Evolutionary conservation across 2,113 vertebrate genomes (phyloP), one percentile per base, ranked within the genome.

Genomic region (Pseudorhombus dupliciocellatus): DNA sequence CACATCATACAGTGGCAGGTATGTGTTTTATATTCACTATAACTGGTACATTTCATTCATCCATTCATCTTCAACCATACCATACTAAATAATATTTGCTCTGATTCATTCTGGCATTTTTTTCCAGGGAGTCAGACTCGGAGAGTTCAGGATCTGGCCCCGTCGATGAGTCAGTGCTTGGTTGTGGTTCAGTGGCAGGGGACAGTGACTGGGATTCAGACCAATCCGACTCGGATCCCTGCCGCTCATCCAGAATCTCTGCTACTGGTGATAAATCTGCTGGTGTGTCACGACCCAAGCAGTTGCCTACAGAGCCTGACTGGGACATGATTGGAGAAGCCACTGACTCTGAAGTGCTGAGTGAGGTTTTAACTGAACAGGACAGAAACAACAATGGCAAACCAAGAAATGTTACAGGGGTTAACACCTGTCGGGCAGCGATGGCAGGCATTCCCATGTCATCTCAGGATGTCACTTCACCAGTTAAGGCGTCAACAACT

Each of bases 181-280:
- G 92, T 65, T 77, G 85, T 70, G 76, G 69, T 24, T 93, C 92
- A 0, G 83, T 92, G 18, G 89, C 88, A 2, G 93, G 92, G 18
- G 93, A 94, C 82, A 94, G 93, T 2, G 93, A 94, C 80, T 94
- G 93, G 93, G 93, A 94, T 69, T 94, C 93, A 0, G 93, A 94
- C 69, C 73, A 87, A 34, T 91, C 92, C 0, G 92, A 93, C 66
- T 92, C 90, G 0, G 92, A 92, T 67, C 87, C 84, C 1, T 89
- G 81, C 67, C 87, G 84, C 51, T 75, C 84, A 14, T 80, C 85
- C 18, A 88, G 86, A 68, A 50, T 31, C 51, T 77, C 77, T 3
- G 62, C 70, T 5, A 24, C 70, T 5, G 75, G 54, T 15, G 66
- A 16, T 61, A 87, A 83, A 71, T 59, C 80, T 12, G 22, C 60